These are phyloP conservation scores for Rhodinocichla rosea DNA, from an alignment of 2,113 vertebrate species.

Conservation along the genomic window DNA sequence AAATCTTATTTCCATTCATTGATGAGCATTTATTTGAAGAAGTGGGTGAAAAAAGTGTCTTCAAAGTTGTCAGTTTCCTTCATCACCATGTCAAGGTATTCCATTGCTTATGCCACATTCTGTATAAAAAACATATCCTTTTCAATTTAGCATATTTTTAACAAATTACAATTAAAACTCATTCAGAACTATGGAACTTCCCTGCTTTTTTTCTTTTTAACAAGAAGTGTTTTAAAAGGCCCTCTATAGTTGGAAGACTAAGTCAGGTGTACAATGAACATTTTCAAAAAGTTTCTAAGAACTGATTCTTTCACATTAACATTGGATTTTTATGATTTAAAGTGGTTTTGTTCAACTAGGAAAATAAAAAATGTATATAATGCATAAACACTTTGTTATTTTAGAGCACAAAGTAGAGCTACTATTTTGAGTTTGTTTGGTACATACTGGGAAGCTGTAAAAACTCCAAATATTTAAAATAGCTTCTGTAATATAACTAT, in stretches of 20 bases:
- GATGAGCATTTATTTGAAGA: neutral
- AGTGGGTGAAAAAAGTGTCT: neutral
- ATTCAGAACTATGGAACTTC: neutral
- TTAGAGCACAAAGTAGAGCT: neutral
- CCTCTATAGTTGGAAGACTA: neutral
- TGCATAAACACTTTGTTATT: neutral
- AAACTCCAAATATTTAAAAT: neutral
- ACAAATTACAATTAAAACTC: neutral
- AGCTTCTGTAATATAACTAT: neutral
- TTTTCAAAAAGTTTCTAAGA: neutral
- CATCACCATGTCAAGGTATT: neutral
- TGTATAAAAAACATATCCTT: neutral
- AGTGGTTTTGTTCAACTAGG: neutral
- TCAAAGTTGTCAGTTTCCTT: neutral
- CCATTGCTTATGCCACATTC: neutral
- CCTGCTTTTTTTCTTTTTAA: neutral
- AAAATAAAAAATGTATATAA: neutral
- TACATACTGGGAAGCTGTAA: neutral
- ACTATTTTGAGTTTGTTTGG: neutral
- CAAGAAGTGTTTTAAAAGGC: neutral
- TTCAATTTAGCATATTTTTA: neutral
- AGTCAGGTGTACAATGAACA: neutral
- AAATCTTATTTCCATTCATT: neutral
- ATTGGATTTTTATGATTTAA: neutral
- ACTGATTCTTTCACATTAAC: neutral